Evolutionary conservation across 2,113 vertebrate genomes (phyloP), one percentile per base, ranked within the genome.

Genomic region (Carassius carassius): DNA sequence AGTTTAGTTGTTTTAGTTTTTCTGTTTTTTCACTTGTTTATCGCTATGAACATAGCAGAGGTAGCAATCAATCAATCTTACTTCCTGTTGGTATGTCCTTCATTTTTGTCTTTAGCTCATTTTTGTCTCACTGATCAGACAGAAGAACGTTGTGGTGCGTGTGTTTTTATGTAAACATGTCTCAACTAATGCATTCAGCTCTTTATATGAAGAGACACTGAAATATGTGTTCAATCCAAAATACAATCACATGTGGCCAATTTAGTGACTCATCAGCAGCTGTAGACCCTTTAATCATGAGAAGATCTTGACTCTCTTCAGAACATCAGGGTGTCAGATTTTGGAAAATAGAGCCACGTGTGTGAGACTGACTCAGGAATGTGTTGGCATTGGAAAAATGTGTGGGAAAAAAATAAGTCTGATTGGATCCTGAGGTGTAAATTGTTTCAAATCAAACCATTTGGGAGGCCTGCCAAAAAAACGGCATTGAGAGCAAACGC

Each of bases 201-300:
- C 56, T 78, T 78, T 78, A 77, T 78, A 77, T 84, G 21, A 78
- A 62, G 32, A 44, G 62, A 19, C 41, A 25, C 16, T 82, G 74
- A 85, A 70, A 87, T 67, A 75, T 73, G 74, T 76, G 73, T 37
- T 32, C 14, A 67, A 83, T 37, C 54, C 67, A 29, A 86, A 84
- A 41, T 72, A 56, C 41, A 17, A 70, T 70, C 58, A 35, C 49
- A 51, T 88, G 67, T 70, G 76, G 56, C 79, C 19, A 60, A 41
- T 73, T 72, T 13, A 16, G 65, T 86, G 78, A 86, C 70, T 86
- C 73, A 86, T 21, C 72, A 67, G 35, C 78, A 88, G 63, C 78
- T 88, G 85, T 82, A 75, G 29, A 79, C 14, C 60, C 44, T 60
- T 78, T 78, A n/a, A 83, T 63, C 29, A 60, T 11, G 23, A 79